Evolutionary conservation across 2,113 vertebrate genomes (phyloP), one percentile per base, ranked within the genome.

Genomic region (Isichthys henryi): DNA sequence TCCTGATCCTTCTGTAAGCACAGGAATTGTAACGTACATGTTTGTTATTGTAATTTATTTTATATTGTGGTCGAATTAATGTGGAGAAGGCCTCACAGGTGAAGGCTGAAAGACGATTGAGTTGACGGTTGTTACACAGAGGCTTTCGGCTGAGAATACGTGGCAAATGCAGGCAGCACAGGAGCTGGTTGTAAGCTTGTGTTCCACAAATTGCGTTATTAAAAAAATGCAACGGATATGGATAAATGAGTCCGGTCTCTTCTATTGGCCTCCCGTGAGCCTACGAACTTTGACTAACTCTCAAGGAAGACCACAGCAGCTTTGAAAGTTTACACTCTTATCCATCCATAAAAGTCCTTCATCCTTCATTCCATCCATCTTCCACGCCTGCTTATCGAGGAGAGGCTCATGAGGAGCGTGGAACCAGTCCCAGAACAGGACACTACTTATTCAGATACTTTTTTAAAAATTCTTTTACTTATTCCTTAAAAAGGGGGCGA

Each of bases 401-500:
- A 74, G 27, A 70, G 10, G 27, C n/a, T 70, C 10, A 27, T 15
- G 31, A 35, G 5, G 31, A 74, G 31, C 3, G 31, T 35, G 70
- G 27, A 74, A 3, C 31, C 31, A 2, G n/a, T 35, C 3, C 66
- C 70, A 17, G 31, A 31, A 74, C 27, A 35, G 27, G 66, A 31
- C 4, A 13, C 4, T 35, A 77, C 9, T 66, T 3, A 66, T n/a
- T 27, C 2, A 9, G 23, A 52, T 2, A 7, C 7, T 53, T 53
- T 53, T 9, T 19, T 53, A n/a, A n/a, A n/a, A n/a, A 17, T 58
- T n/a, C 8, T 66, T 66, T 66, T 10, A 46, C 1, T 43, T 83
- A 90, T 8, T 31, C 91, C 87, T 92, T 91, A 90, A 92, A 92
- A 91, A 88, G 74, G 62, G 10, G 58, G 91, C 88, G 88, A 89